Base-by-base conservation (phyloP, 1,140 invertebrate genomes). In the Coelopa frigida region DNA sequence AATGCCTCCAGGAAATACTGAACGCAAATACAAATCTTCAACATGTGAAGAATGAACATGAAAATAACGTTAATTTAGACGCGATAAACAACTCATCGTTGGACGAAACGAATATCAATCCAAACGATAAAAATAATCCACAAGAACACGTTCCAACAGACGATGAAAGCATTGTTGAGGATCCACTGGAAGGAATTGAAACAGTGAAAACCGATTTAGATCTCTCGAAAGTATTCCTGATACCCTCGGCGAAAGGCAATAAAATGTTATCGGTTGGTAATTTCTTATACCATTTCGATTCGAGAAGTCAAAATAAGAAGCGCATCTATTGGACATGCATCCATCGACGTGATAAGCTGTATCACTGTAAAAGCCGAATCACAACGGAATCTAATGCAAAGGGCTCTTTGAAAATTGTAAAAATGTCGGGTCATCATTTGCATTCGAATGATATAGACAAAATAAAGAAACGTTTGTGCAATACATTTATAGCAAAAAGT, bases 291-390 rank as follows among this genome's bases (percentile, higher is more conserved):
- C 58, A 66, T 26, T 66, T 56, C 17, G 62, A 66, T 39, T 57
- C 62, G 0, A 14, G 33, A 37, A 46, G 44, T 31, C 56, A 58
- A 22, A 56, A 55, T 33, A 65, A 66, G 36, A 55, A 53, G 0
- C 54, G 60, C n/a, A 57, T 60, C 51, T 66, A 66, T 39, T 66
- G 65, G 21, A 62, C 59, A 2, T 66, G 62, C 42, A 50, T 59
- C 3, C 57, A 56, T 44, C 53, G 62, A 10, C 54, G 56, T 0
- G 53, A 55, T 29, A 66, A 66, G 27, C 46, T 50, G 21, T 50
- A 50, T 21, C 53, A 52, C 22, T 66, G 62, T 29, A 58, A 61
- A 42, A 59, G 56, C 0, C 58, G 62, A 10, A 46, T 66, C 20
- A 66, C 62, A 6, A 27, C 62, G 2, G 53, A 59, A 51, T 53